Percentiles rank a stretch among this genome's conserved stretches.
phyloP scores from a whole-genome alignment of 2,113 vertebrate genomes.

The Zapus hudsonius region DNA sequence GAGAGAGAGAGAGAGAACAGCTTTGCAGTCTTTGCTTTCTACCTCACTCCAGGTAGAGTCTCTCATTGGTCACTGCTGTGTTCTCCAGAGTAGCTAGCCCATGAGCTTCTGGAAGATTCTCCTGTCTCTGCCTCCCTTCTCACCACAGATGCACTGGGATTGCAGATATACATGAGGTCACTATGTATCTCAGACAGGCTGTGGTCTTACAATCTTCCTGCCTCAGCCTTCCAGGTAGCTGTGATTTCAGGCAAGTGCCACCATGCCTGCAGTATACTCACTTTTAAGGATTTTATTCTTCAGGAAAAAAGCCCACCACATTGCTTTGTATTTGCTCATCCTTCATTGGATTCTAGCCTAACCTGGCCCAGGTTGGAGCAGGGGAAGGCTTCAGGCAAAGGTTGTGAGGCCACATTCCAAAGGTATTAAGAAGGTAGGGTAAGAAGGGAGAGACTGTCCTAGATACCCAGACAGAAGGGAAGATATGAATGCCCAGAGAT shows the following conservation, averaged over 20 bases:
- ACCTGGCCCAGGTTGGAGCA: background rate
- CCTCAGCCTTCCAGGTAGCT: background rate
- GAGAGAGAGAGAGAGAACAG: no score
- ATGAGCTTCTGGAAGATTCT: no score
- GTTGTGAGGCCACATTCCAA: background rate
- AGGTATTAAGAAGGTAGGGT: background rate
- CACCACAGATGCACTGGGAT: no score
- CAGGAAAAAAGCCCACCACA: background rate
- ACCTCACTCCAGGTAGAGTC: no score
- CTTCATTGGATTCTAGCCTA: background rate
- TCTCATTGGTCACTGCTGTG: no score
- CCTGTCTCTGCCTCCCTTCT: no score
- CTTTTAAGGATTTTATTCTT: conserved; percentile 10
- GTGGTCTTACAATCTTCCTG: background rate
- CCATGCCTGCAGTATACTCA: background rate
- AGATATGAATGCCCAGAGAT: background rate
- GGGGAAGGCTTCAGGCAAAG: background rate
- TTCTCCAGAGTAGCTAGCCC: no score
- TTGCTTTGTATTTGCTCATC: conserved; percentile 23
- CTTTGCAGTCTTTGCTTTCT: no score
- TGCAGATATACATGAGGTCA: background rate
- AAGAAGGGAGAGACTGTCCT: background rate
- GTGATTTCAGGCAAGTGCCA: background rate
- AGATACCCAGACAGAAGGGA: background rate
- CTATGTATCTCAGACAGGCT: background rate